Base-by-base conservation (phyloP, 2,797 vertebrate species). In the Megaceryle alcyon region DNA sequence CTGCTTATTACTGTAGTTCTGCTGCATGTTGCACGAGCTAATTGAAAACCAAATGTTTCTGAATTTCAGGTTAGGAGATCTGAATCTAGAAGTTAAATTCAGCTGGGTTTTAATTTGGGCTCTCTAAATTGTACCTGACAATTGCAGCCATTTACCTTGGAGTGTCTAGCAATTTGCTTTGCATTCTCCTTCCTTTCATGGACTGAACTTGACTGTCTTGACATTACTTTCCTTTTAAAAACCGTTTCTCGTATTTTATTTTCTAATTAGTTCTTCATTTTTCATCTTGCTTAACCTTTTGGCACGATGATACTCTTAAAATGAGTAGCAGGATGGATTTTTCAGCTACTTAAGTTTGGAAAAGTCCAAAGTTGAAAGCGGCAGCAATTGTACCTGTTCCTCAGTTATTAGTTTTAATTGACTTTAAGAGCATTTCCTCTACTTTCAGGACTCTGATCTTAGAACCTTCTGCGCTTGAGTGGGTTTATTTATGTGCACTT, bases 201-300 rank as follows among this genome's bases (percentile, higher is more conserved):
- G 39, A 3, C 73, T 54, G 48, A 86, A 73, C 59, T 69, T 72
- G 87, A 14, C 83, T 73, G 54, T 11, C 84, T 88, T 85, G 83
- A 65, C 41, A 29, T 33, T 23, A 21, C 20, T 88, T 94, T 66
- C n/a, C 65, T 56, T 69, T 76, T 82, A 23, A 60, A 69, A 60
- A 41, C 7, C 8, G 22, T 22, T 91, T 61, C 80, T n/a, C 17
- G 23, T 41, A 46, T 46, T 94, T 88, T 71, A 44, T 90, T 94
- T 94, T 54, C 64, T 86, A 73, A 92, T 94, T 88, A 78, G 75
- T 29, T 23, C 44, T 93, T 68, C 28, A 71, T 79, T 82, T 93
- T 59, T 39, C 88, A 48, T n/a, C 41, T 21, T n/a, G 31, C 26
- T 89, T 89, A 73, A 1, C 60, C 56, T 53, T 10, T 35, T 70